phyloP scores from a whole-genome alignment of 2,113 vertebrate species.

The Takifugu flavidus region DNA sequence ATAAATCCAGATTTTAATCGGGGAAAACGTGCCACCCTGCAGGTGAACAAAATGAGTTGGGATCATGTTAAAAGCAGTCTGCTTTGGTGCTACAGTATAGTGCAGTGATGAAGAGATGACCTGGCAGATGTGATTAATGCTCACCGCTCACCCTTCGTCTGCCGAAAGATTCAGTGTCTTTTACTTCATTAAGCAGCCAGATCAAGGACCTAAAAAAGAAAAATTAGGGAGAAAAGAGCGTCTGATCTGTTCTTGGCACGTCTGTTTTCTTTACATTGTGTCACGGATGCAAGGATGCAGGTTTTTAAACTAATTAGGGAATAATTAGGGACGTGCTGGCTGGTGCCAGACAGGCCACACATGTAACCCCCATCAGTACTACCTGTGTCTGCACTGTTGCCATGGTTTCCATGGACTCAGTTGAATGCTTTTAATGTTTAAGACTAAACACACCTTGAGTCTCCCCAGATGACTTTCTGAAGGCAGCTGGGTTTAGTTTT shows the following conservation, averaged over 20 bases:
- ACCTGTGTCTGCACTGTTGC: too few species aligned
- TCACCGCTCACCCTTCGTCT: slow-evolving; percentile 56
- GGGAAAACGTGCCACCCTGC: not conserved
- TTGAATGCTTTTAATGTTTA: too few species aligned
- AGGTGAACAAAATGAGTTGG: slow-evolving; percentile 3
- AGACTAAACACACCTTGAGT: too few species aligned
- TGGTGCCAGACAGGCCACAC: too few species aligned
- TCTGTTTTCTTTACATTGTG: not conserved
- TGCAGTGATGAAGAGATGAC: slow-evolving; percentile 32
- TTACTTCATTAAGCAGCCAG: slow-evolving; percentile 68
- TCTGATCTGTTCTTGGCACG: not conserved
- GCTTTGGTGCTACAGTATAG: slow-evolving; percentile 33
- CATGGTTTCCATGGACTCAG: too few species aligned
- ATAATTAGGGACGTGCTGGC: too few species aligned
- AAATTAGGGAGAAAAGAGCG: slow-evolving; percentile 3
- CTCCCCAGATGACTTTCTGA: too few species aligned
- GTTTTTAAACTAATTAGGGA: not conserved
- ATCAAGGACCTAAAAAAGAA: slow-evolving; percentile 35
- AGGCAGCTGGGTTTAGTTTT: too few species aligned
- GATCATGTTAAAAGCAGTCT: slow-evolving; percentile 13
- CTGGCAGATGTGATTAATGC: slow-evolving; percentile 63
- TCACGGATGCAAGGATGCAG: not conserved
- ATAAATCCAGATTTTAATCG: too few species aligned
- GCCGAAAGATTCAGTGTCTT: slow-evolving; percentile 67
- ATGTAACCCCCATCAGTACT: too few species aligned